Conservation (phyloP, 1,140 invertebrate species). For the Berghia stephanieae region DNA sequence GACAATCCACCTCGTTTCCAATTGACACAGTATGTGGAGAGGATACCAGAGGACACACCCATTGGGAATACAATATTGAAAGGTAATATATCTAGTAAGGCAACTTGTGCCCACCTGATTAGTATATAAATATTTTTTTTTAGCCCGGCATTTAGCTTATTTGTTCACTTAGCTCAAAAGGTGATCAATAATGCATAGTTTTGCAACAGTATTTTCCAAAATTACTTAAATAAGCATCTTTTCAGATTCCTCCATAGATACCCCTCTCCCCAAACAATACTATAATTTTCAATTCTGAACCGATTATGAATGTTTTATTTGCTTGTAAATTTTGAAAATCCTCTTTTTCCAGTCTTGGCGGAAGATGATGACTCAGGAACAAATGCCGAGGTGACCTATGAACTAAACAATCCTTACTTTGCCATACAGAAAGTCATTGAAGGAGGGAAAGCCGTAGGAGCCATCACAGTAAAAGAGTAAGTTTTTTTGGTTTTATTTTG, state of each 20-base stretch:
- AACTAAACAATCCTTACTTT: conserved; percentile 41
- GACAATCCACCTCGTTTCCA: conserved; percentile 27
- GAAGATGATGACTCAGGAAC: conserved; percentile 50
- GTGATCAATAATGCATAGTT: too few species aligned
- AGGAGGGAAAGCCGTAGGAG: too few species aligned
- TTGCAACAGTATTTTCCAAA: background rate
- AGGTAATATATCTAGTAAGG: background rate
- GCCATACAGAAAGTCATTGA: conserved; percentile 37
- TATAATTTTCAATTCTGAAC: background rate
- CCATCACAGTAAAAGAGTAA: conserved; percentile 52
- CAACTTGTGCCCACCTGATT: too few species aligned
- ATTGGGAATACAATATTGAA: conserved; percentile 15
- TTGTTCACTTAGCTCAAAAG: too few species aligned
- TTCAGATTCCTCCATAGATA: background rate
- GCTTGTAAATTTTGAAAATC: background rate
- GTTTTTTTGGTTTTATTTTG: conserved; percentile 19
- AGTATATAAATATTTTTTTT: too few species aligned
- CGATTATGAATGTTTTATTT: background rate
- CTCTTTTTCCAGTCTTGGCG: conserved; percentile 47
- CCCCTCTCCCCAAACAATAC: background rate
- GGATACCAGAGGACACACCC: conserved; percentile 2
- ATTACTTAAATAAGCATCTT: background rate
- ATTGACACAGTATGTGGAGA: conserved; percentile 21
- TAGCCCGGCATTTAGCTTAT: too few species aligned
- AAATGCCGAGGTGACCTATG: conserved; percentile 51